Evolutionary conservation across 2,797 vertebrate genomes (phyloP).

Genomic region (Pteropus rufus): DNA sequence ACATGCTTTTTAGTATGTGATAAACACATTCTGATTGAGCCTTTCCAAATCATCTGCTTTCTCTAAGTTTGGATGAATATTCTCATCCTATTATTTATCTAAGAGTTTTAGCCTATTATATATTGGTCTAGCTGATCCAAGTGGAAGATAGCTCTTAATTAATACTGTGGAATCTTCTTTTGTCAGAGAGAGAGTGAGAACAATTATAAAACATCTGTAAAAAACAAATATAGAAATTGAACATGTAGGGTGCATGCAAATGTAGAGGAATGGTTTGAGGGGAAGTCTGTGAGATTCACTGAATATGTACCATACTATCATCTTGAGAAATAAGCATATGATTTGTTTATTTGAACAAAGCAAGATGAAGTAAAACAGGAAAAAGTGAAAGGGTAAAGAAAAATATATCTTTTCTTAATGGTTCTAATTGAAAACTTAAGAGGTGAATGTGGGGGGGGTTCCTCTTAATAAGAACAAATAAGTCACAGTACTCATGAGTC

Average conservation of each 20-base stretch:
- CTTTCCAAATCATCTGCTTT: neutral
- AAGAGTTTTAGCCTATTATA: neutral
- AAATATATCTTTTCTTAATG: neutral
- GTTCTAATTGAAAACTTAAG: neutral
- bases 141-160: conserved; percentile 1
- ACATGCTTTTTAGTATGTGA: neutral
- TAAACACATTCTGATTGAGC: neutral
- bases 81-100: neutral
- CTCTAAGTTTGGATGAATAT: neutral
- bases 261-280: neutral
- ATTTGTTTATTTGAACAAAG: neutral
- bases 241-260: neutral
- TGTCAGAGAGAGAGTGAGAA: neutral
- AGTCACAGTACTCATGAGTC: neutral
- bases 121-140: neutral
- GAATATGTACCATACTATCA: neutral
- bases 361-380: neutral
- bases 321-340: neutral
- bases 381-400: neutral
- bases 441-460: neutral
- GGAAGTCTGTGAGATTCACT: neutral
- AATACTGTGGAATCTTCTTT: neutral
- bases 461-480: neutral
- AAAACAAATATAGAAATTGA: neutral
- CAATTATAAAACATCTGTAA: conserved; percentile 55